Evolutionary conservation across 2,113 vertebrate genomes (phyloP), one percentile per base, ranked within the genome.

Genomic region (Phalacrocorax brasilianus): DNA sequence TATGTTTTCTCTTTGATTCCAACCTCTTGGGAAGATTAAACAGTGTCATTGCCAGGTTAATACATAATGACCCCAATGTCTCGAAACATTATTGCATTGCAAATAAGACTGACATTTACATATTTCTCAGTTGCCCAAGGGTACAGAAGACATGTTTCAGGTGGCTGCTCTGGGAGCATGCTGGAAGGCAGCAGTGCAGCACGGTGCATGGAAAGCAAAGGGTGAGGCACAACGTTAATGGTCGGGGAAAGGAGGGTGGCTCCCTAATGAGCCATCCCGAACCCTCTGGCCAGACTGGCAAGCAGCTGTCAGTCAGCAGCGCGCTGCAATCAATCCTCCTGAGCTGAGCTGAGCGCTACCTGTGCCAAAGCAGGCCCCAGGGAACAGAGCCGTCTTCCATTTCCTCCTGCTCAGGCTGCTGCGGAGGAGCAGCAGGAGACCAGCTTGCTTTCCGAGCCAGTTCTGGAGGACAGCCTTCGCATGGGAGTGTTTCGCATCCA

Each of bases 1-100:
- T 87, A 42, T 42, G 45, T 82, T 96, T 91, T 74, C 82, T 89
- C 93, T 96, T 95, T 94, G 95, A 97, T 96, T 93, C 88, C 93
- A 93, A 0, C 87, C 96, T 97, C 97, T 96, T 88, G 89, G 97
- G 95, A 97, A 96, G 96, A 97, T 97, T 96, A 97, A 97, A 97
- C 86, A 95, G 95, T 95, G 96, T 96, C 91, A 96, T 66, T 89
- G 42, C 83, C 96, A 93, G 97, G 96, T 97, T 97, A 97, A 97
- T 94, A 75, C 44, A 6, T 50, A 79, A 58, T 93, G 96, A 97
- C 96, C 97, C 91, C 95, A 28, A n/a, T 40, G 50, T 93, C 95
- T 96, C 17, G 13, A 76, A 96, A 95, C 91, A 74, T 90, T 58
- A 95, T 44, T 92, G 89, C 81, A 84, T 74, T 95, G 97, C 97